phyloP scores from a whole-genome alignment of 2,888 invertebrate species.

The Drosophila trichaetosa region DNA sequence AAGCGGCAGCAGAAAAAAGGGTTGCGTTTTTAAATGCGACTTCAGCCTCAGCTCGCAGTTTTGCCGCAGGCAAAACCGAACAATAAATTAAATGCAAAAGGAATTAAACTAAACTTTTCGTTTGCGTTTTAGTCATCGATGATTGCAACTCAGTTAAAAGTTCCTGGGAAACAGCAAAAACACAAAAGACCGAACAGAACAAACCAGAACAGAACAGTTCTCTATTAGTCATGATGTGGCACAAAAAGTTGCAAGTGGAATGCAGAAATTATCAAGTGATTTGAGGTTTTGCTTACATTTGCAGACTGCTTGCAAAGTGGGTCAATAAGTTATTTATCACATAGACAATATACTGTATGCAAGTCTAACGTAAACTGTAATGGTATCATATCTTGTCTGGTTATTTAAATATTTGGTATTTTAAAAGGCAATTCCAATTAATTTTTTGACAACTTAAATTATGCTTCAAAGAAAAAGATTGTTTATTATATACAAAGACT shows the following conservation, averaged over 20 bases:
- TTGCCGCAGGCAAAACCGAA: slow-evolving; percentile 57
- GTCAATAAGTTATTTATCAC: slow-evolving; percentile 7
- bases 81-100: slow-evolving; percentile 77
- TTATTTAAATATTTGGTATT: no score
- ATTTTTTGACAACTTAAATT: no score
- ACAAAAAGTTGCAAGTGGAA: slow-evolving; percentile 9
- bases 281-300: neutral
- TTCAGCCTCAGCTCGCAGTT: slow-evolving; percentile 15
- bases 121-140: slow-evolving; percentile 72
- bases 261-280: neutral
- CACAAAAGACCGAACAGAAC: slow-evolving; percentile 12
- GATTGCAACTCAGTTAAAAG: slow-evolving; percentile 58
- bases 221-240: slow-evolving; percentile 45
- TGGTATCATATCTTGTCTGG: no score
- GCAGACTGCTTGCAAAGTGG: slow-evolving; percentile 6
- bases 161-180: slow-evolving; percentile 47
- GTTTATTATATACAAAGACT: no score
- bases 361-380: neutral
- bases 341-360: neutral
- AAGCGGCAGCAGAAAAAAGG: slow-evolving; percentile 48
- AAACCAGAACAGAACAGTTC: slow-evolving; percentile 16
- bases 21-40: slow-evolving; percentile 51
- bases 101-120: slow-evolving; percentile 77
- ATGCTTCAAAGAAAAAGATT: no score
- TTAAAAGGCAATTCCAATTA: no score